Percentiles rank a stretch among this genome's conserved stretches.
Conservation (phyloP, 92 coral and sea anemone genomes). For the Palythoa grandiflora region DNA sequence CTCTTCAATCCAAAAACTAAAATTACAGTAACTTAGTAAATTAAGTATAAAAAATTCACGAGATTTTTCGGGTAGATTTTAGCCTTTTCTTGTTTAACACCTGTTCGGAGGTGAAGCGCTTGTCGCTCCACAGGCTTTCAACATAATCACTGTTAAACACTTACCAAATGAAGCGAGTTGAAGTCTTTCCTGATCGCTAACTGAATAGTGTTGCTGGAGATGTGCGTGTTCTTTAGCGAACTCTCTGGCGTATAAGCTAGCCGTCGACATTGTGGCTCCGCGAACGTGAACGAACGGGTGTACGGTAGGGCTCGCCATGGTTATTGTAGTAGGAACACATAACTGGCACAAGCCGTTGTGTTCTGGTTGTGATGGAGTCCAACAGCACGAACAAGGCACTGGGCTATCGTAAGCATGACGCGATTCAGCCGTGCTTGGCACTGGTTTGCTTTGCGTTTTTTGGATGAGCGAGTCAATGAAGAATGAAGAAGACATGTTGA, state of each 20-base stretch:
- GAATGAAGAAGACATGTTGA: slow-evolving; percentile 91
- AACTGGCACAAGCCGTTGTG: slow-evolving; percentile 91
- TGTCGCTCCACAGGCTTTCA: slow-evolving; percentile 22
- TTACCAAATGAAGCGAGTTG: slow-evolving; percentile 93
- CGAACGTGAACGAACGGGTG: slow-evolving; percentile 91
- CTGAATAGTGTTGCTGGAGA: slow-evolving; percentile 84
- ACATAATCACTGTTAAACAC: slow-evolving; percentile 44
- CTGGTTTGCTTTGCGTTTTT: slow-evolving; percentile 80
- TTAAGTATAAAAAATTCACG: slow-evolving; percentile 56
- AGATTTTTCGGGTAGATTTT: slow-evolving; percentile 45
- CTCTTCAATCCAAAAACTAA: slow-evolving; percentile 19
- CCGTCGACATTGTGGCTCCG: slow-evolving; percentile 86
- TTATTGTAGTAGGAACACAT: slow-evolving; percentile 87
- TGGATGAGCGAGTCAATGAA: slow-evolving; percentile 98
- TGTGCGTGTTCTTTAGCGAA: slow-evolving; percentile 85
- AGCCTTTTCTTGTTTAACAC: slow-evolving; percentile 12
- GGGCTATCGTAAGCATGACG: slow-evolving; percentile 82
- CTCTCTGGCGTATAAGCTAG: slow-evolving; percentile 78
- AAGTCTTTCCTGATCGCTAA: slow-evolving; percentile 77
- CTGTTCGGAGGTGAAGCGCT: slow-evolving; percentile 30
- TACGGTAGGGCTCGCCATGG: slow-evolving; percentile 55
- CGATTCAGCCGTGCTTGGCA: slow-evolving; percentile 73
- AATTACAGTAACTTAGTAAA: slow-evolving; percentile 14
- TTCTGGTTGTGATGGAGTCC: slow-evolving; percentile 96
- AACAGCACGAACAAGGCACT: slow-evolving; percentile 96